These are phyloP conservation scores for Zoanthus gigantus DNA, from an alignment of 92 coral and sea anemone genomes.

Conservation along the genomic window DNA sequence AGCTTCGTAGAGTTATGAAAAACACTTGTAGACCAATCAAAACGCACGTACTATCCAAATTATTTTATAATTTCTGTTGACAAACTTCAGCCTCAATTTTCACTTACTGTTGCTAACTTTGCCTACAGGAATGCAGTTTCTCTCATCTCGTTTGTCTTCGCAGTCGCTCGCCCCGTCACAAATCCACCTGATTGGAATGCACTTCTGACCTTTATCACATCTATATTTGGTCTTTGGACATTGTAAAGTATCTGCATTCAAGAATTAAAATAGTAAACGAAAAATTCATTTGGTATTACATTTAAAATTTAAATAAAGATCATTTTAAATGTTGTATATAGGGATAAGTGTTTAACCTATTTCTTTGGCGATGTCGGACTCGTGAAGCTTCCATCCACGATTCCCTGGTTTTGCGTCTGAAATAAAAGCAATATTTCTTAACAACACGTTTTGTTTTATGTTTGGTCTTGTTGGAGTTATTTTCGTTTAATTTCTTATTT, in stretches of 20 bases:
- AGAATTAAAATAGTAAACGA: background rate
- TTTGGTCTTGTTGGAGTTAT: too few relatives aligned
- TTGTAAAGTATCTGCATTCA: slow-evolving; percentile 35
- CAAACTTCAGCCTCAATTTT: too few relatives aligned
- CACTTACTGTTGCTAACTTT: slow-evolving; percentile 59
- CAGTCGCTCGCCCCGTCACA: slow-evolving; percentile 87
- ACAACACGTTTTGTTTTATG: background rate
- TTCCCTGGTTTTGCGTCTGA: slow-evolving; percentile 24
- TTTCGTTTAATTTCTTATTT: background rate
- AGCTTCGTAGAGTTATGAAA: too few relatives aligned
- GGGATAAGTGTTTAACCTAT: background rate
- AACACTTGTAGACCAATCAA: too few relatives aligned
- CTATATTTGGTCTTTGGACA: slow-evolving; percentile 75
- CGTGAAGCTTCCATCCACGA: background rate
- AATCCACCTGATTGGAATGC: slow-evolving; percentile 83
- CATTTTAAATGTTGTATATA: background rate
- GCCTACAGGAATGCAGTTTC: slow-evolving; percentile 74
- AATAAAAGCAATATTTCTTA: background rate
- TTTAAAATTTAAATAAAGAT: background rate
- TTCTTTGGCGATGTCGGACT: background rate
- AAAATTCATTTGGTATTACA: background rate
- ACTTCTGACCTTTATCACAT: slow-evolving; percentile 76
- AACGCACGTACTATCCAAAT: too few relatives aligned
- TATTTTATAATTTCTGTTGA: too few relatives aligned
- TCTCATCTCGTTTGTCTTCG: slow-evolving; percentile 77